A percentile compares a stretch with the other conserved stretches of the same genome.
Evolutionary conservation across 2,113 vertebrate genomes (phyloP).

Genomic region (Micronycteris hirsuta): DNA sequence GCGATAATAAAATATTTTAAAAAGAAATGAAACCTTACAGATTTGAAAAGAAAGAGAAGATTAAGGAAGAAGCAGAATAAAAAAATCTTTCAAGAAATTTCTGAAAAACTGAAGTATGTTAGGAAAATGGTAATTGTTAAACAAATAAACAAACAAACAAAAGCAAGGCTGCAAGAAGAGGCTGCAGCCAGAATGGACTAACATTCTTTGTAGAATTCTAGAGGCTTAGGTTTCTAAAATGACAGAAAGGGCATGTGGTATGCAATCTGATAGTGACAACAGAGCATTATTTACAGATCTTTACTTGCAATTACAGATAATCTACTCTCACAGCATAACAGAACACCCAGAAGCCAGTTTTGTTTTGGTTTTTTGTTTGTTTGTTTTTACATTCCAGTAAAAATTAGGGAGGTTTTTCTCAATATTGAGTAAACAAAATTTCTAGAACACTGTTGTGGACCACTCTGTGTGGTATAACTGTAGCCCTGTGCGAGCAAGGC

Average conservation of each 20-base stretch:
- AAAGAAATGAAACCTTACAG: background rate
- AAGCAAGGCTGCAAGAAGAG: too few species aligned
- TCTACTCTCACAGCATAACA: background rate
- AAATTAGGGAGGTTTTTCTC: background rate
- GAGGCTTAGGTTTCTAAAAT: background rate
- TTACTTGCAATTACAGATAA: background rate
- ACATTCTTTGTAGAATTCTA: background rate
- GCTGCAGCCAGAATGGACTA: background rate
- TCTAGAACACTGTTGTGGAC: background rate
- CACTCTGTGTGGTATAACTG: too few species aligned
- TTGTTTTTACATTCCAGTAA: background rate
- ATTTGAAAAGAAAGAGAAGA: background rate
- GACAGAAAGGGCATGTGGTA: background rate
- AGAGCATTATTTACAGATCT: background rate
- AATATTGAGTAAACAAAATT: background rate
- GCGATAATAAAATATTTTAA: background rate
- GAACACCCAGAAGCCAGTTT: background rate
- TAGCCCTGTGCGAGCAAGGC: too few species aligned
- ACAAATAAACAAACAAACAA: background rate
- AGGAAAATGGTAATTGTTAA: background rate
- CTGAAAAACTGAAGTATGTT: background rate
- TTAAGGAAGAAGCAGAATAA: background rate
- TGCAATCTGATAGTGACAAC: background rate
- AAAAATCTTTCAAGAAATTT: background rate
- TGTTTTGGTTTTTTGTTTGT: too few species aligned